Evolutionary conservation across 1,140 invertebrate species (phyloP).

Genomic region (Cotesia vestalis): DNA sequence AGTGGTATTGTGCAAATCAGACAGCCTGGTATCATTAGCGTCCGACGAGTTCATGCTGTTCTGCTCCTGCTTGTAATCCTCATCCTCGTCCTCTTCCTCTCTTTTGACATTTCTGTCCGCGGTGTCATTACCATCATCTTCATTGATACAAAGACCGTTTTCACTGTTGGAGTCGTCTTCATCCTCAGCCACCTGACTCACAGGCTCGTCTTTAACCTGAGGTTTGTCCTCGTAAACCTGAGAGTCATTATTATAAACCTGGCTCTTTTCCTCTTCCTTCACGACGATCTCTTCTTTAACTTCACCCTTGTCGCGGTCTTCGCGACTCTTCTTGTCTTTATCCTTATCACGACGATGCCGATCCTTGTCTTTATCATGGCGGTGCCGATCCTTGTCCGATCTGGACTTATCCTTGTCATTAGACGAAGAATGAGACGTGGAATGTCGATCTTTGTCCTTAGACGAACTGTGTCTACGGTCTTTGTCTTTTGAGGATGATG

Average conservation of each 20-base stretch:
- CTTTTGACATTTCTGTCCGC: not conserved
- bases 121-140: not conserved
- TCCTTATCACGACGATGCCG: constrained; percentile 62
- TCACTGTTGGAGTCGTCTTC: constrained; percentile 38
- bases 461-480: constrained; percentile 62
- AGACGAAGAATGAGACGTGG: constrained; percentile 50
- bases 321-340: constrained; percentile 55
- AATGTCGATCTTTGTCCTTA: constrained; percentile 61
- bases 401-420: constrained; percentile 63
- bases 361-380: constrained; percentile 66
- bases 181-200: constrained; percentile 59
- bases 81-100: constrained; percentile 52
- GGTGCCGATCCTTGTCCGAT: constrained; percentile 67
- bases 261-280: constrained; percentile 49
- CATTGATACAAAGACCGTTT: not conserved
- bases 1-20: constrained; percentile 63
- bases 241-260: constrained; percentile 44
- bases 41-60: constrained; percentile 56
- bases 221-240: constrained; percentile 31
- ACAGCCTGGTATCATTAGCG: constrained; percentile 61
- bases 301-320: constrained; percentile 59
- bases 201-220: constrained; percentile 55
- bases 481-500: constrained; percentile 67
- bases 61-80: constrained; percentile 52
- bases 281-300: constrained; percentile 51